phyloP scores from a whole-genome alignment of 2,888 invertebrate species.

The Emmelina monodactyla region DNA sequence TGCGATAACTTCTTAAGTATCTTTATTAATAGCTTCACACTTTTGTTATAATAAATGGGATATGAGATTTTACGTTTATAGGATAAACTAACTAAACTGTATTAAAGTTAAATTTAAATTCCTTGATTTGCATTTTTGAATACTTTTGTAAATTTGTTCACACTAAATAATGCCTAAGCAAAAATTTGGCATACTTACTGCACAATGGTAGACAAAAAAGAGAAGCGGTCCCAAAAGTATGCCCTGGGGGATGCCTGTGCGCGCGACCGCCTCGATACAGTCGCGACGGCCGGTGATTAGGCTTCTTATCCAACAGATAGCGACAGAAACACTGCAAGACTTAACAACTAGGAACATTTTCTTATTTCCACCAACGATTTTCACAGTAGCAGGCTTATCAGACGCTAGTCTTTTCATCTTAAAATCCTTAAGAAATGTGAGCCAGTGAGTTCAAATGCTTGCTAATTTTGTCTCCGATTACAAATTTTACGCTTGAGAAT shows the following conservation, averaged over 20 bases:
- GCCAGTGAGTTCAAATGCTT: slow-evolving; percentile 23
- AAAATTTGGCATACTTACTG: slow-evolving; percentile 63
- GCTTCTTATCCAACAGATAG: slow-evolving; percentile 64
- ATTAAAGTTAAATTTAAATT: too few relatives aligned
- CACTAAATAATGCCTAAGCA: slow-evolving; percentile 39
- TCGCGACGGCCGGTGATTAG: slow-evolving; percentile 66
- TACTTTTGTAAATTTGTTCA: not conserved
- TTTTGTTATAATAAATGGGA: too few relatives aligned
- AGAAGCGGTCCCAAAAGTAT: slow-evolving; percentile 63
- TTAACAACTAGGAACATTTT: slow-evolving; percentile 66
- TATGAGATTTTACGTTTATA: too few relatives aligned
- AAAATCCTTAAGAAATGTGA: slow-evolving; percentile 53
- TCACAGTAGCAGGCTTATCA: slow-evolving; percentile 61
- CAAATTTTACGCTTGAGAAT: too few relatives aligned
- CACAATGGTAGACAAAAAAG: slow-evolving; percentile 64
- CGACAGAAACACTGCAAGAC: slow-evolving; percentile 66
- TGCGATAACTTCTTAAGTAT: slow-evolving; percentile 53
- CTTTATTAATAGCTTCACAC: slow-evolving; percentile 55
- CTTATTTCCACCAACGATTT: slow-evolving; percentile 61
- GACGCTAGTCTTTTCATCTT: slow-evolving; percentile 42
- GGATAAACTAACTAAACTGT: too few relatives aligned
- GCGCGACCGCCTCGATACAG: slow-evolving; percentile 59
- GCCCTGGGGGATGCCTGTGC: slow-evolving; percentile 56
- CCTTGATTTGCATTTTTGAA: too few relatives aligned
- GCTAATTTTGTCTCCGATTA: too few relatives aligned